Evolutionary conservation across 1,140 invertebrate genomes (phyloP), one percentile per base, ranked within the genome.

Genomic region (Apis mellifera): DNA sequence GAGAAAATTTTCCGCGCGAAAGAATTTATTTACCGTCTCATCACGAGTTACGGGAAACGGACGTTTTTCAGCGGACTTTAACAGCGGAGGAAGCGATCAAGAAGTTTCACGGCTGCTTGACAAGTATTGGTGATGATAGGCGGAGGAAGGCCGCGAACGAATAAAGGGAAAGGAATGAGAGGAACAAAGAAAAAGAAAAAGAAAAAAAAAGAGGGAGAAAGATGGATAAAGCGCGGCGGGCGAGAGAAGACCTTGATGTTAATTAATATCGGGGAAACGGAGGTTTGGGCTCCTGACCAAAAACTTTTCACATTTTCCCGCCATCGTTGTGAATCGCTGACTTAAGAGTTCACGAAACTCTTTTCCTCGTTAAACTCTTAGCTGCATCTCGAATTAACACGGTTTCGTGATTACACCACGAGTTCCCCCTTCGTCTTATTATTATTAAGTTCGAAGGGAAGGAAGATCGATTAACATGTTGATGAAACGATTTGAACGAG

Each of bases 301-400:
- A 78, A 88, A 88, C 66, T 87, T 87, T 88, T 87, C 85, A 66
- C 60, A 87, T 85, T 87, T 87, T 88, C 82, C 70, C 71, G 52
- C 77, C 75, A 81, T 84, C 74, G 76, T 26, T 26, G 78, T 65
- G 78, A 87, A 84, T 76, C 68, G 78, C 32, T 23, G 85, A 72
- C 69, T 79, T 60, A 80, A 84, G 32, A 42, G 70, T 84, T 84
- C 78, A n/a, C 78, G 78, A 74, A 81, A 80, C 68, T 50, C 65
- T 73, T 84, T 42, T 75, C 78, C 57, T 84, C 70, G 66, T 74
- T 85, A 88, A 82, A 81, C 86, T 88, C 84, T 88, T 85, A 59
- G 78, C 65, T 65, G 73, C 71, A 55, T 74, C 70, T 62, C 72
- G 72, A 86, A 87, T 88, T 88, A 88, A 87, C 78, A 75, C 71